A percentile compares a stretch with the other conserved stretches of the same genome.
phyloP scores from a whole-genome alignment of 92 coral and sea anemone genomes.

The Parazoanthus swiftii region DNA sequence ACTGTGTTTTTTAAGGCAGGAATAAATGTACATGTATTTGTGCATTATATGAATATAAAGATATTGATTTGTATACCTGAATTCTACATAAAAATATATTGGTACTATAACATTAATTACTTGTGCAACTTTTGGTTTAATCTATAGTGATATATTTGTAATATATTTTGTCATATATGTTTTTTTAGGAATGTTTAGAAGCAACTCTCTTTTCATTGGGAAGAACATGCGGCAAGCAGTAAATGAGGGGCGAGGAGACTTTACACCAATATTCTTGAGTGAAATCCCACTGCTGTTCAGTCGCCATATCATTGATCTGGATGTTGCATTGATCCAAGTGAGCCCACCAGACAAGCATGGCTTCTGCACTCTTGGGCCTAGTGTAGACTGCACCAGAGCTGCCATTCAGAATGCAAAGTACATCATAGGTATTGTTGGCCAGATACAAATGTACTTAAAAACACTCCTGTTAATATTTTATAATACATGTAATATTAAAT shows the following conservation, averaged over 20 bases:
- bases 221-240: conserved; percentile 84
- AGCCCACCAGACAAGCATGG: conserved; percentile 99
- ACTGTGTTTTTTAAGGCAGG: too few relatives aligned
- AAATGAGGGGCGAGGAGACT: conserved; percentile 95
- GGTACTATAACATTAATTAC: too few relatives aligned
- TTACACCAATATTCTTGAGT: conserved; percentile 89
- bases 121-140: too few relatives aligned
- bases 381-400: conserved; percentile 93
- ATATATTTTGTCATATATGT: neutral
- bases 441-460: too few relatives aligned
- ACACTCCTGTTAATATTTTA: too few relatives aligned
- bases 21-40: too few relatives aligned
- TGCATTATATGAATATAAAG: too few relatives aligned
- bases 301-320: conserved; percentile 85
- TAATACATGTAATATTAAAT: too few relatives aligned
- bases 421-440: conserved; percentile 70
- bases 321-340: conserved; percentile 94
- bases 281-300: conserved; percentile 91
- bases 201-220: conserved; percentile 91
- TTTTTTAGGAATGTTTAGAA: conserved; percentile 78
- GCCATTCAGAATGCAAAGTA: conserved; percentile 96
- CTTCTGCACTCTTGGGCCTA: conserved; percentile 93
- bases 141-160: too few relatives aligned
- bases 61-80: too few relatives aligned
- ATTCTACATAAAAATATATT: too few relatives aligned